Evolutionary conservation across 2,888 invertebrate species (phyloP), one percentile per base, ranked within the genome.

Genomic region (Parasteatoda lunata): DNA sequence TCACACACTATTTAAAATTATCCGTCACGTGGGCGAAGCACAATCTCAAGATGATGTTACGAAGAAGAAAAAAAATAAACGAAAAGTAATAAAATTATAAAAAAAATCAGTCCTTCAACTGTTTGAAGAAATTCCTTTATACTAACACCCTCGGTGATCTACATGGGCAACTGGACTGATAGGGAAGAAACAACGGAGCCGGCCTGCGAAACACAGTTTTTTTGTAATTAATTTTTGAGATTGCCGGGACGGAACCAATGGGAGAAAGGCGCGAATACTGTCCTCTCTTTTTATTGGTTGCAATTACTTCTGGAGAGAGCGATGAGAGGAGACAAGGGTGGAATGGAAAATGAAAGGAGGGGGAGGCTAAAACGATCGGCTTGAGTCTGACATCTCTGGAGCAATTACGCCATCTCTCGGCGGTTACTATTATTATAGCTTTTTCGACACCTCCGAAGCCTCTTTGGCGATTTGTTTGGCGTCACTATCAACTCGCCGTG

Each of bases 341-440:
- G 47, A 68, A n/a, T 13, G 65, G 65, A 49, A 72, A 66, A 48
- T 11, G 71, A 65, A 65, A 52, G 80, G 59, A 68, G 79, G 79
- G 76, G 78, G 52, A 54, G 81, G 70, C 45, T 48, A 75, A 73
- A 84, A 51, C 64, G 85, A 79, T 80, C 85, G 80, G 71, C 80
- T 79, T 30, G 70, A 49, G 78, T 59, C 70, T 59, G 80, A 73
- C 80, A 68, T 72, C 59, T 64, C 79, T 54, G 80, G 85, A 80
- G 85, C 84, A 75, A 80, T 86, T 80, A 80, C 85, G 85, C 80
- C 85, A 80, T 86, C 80, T 86, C 76, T 80, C 80, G 85, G 85
- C 80, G 85, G 80, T 76, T 77, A 77, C 80, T 68, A 73, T 84
- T 84, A 84, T 78, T 84, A 84, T 73, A 69, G 51, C 72, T 49